Evolutionary conservation across 2,797 vertebrate genomes (phyloP), one percentile per base, ranked within the genome.

Genomic region (Platalea minor): DNA sequence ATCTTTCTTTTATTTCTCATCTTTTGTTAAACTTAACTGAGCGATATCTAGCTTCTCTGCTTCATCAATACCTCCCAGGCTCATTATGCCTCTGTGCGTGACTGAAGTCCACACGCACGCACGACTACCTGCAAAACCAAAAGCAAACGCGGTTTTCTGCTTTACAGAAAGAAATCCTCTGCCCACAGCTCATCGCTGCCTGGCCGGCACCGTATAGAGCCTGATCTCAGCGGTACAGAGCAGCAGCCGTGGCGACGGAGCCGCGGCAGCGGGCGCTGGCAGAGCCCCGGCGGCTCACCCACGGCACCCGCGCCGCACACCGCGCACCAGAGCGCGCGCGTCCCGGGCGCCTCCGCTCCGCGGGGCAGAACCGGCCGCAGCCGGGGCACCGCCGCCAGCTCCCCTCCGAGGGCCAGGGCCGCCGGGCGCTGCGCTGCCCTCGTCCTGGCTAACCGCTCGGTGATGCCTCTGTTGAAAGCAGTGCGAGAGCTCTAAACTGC

Each of bases 1-100:
- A 89, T 91, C 78, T 92, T 61, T 61, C 57, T 56, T 93, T 94
- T 84, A 88, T 89, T 95, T 95, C 78, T 93, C 65, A 46, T 89
- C 50, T 92, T 94, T 96, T 77, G 72, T 88, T 77, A 73, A 94
- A 85, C 88, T 95, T 93, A 70, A 81, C 50, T 24, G 43, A 85
- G 50, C 10, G 10, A 5, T 75, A 16, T 24, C 56, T 53, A 51
- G 7, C 31, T 68, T 60, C 60, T 41, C 63, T 4, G 13, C 6
- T 39, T 65, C 83, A 25, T 56, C 89, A 5, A 1, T 56, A 63
- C 50, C 74, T 89, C 51, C 83, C 67, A 3, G 67, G 37, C 70
- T 74, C 79, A 70, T 43, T 33, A 60, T 17, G 77, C 19, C 43
- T 51, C 67, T n/a, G 7, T n/a, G 85, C 33, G 70, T 67, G 78